Evolutionary conservation across 2,797 vertebrate species (phyloP).

Genomic region (Helicolenus hilgendorfi): DNA sequence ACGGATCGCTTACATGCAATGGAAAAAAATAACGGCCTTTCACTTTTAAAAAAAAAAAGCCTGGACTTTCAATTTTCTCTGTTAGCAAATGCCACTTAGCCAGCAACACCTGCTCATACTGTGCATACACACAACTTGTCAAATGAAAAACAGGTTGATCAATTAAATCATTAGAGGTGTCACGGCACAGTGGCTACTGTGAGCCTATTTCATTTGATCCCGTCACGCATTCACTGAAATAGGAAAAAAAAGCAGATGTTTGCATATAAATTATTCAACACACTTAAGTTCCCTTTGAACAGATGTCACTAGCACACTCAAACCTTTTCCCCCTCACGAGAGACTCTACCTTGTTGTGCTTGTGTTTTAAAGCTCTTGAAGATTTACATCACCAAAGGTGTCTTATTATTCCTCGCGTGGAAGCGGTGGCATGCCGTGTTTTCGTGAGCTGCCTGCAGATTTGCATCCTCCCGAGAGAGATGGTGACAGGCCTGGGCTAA

Average conservation of each 20-base stretch:
- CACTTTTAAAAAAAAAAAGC: background rate
- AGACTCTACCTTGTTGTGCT: conserved; percentile 44
- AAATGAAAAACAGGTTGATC: background rate
- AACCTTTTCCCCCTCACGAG: conserved; percentile 10
- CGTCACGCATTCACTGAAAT: conserved; percentile 15
- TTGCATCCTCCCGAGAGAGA: conserved; percentile 62
- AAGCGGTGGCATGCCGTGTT: conserved; percentile 51
- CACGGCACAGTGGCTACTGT: background rate
- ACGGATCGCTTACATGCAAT: background rate
- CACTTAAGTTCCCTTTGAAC: conserved; percentile 50
- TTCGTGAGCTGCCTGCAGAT: conserved; percentile 73
- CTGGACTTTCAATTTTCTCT: background rate
- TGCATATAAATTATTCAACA: conserved; percentile 66
- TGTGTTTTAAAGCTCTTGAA: conserved; percentile 52
- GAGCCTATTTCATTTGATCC: conserved; percentile 14
- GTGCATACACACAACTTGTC: background rate
- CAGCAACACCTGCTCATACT: background rate
- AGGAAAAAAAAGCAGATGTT: conserved; percentile 29
- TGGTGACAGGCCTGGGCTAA: conserved; percentile 59
- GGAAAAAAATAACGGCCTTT: background rate
- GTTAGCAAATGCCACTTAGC: background rate
- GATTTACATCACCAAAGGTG: conserved; percentile 76
- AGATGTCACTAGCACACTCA: conserved; percentile 36
- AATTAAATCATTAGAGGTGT: background rate
- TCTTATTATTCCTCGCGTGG: conserved; percentile 69